These are phyloP conservation scores for Oxytorus armatus DNA, from an alignment of 2,888 invertebrate genomes.

Conservation along the genomic window DNA sequence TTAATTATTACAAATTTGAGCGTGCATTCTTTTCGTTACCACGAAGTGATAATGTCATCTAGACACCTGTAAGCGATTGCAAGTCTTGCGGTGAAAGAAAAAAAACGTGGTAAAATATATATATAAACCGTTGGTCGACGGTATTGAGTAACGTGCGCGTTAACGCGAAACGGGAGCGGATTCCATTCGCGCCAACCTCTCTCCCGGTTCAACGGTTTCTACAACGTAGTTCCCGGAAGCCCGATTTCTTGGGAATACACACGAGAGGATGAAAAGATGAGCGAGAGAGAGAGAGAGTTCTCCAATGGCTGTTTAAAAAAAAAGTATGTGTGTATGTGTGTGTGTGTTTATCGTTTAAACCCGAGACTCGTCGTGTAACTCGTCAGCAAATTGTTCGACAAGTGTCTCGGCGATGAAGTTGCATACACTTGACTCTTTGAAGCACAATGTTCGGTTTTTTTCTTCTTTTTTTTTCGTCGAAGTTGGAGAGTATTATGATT, in stretches of 20 bases:
- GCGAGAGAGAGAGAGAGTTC: conserved; percentile 32
- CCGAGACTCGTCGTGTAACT: conserved; percentile 34
- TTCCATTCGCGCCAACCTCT: conserved; percentile 59
- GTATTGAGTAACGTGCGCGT: conserved; percentile 39
- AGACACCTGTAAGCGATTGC: background rate
- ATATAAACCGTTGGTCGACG: conserved; percentile 38
- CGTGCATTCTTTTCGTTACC: too few relatives aligned
- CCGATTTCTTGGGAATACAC: conserved; percentile 72
- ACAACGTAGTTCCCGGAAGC: conserved; percentile 65
- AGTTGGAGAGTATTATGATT: too few relatives aligned
- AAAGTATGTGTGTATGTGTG: background rate
- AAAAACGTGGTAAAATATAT: background rate
- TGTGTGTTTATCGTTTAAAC: conserved; percentile 8
- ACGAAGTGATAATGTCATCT: background rate
- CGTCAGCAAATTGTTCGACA: conserved; percentile 54
- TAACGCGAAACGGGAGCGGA: conserved; percentile 60
- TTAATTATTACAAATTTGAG: background rate
- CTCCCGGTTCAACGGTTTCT: conserved; percentile 49
- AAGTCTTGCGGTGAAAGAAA: background rate
- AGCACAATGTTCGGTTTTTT: too few relatives aligned
- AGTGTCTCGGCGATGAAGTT: conserved; percentile 45
- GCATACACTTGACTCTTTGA: conserved; percentile 20
- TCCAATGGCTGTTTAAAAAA: conserved; percentile 25
- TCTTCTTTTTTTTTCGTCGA: too few relatives aligned
- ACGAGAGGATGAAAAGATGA: conserved; percentile 59